Base-by-base conservation (phyloP, 2,888 invertebrate species). In the Tetanocera ferruginea region DNA sequence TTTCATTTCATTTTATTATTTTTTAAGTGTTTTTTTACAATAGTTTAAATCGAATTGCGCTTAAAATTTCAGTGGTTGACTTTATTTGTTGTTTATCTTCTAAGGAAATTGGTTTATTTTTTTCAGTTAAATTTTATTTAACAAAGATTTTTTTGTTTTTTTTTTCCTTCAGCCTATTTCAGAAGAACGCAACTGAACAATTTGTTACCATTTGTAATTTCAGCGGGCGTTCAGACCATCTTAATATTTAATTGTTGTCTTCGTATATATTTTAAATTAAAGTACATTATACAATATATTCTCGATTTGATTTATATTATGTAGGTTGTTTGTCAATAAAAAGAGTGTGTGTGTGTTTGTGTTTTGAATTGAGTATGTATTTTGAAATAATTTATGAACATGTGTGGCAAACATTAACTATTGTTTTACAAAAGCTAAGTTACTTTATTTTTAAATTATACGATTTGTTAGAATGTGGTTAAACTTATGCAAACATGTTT, bases 1-100 rank as follows among this genome's bases (percentile, higher is more conserved):
- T 76, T 64, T 6, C 17, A 34, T 64, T 25, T 31, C 31, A 34
- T 17, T 64, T 64, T 25, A 31, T 34, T 5, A 31, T 34, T 64
- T 25, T 2, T 60, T 49, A 60, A 23, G 25, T 11, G 17, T 60
- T 60, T 60, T 64, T 64, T 25, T 64, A 64, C 64, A 64, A 34
- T 64, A 64, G 25, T 64, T 52, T 52, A 52, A 64, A 23, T 64
- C 25, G 28, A 64, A 64, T 64, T 64, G 28, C n/a, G 17, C 28
- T 31, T n/a, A 37, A 28, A 31, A 64, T 64, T 64, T 64, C 64
- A 64, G 64, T 64, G 64, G 28, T 64, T 64, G 64, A 64, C 64
- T 64, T 64, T 17, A 25, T 31, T 31, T 52, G 52, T 52, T 52
- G 52, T 52, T 52, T 3, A 4, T 19, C 52, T 19, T 17, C 52